phyloP scores from a whole-genome alignment of 2,113 vertebrate species.

The Semicossyphus pulcher region DNA sequence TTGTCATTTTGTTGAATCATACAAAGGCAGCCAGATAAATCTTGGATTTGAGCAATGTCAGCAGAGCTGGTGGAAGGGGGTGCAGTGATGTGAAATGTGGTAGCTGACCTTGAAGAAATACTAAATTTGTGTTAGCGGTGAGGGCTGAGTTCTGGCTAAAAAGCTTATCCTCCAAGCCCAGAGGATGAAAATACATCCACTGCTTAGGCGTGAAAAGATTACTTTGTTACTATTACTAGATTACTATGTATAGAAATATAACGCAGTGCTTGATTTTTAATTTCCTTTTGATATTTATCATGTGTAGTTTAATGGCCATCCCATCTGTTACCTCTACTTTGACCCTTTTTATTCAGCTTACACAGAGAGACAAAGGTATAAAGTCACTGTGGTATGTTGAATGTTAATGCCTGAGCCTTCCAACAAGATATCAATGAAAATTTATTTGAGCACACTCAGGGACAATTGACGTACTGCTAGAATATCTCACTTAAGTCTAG shows the following conservation, averaged over 20 bases:
- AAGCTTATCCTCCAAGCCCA: neutral
- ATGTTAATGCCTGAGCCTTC: conserved; percentile 22
- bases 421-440: conserved; percentile 52
- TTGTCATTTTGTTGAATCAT: conserved; percentile 62
- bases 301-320: neutral
- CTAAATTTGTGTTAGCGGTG: conserved; percentile 44
- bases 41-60: conserved; percentile 60
- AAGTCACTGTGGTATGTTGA: conserved; percentile 20
- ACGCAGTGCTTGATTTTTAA: neutral
- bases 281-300: conserved; percentile 15
- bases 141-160: conserved; percentile 36
- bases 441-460: conserved; percentile 62
- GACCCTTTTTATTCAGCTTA: conserved; percentile 21
- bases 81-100: conserved; percentile 49
- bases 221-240: too few relatives aligned
- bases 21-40: conserved; percentile 57
- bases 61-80: conserved; percentile 32
- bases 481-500: conserved; percentile 54
- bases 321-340: neutral
- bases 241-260: neutral
- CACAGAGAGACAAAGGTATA: neutral
- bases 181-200: conserved; percentile 16
- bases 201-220: neutral
- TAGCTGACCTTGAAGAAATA: conserved; percentile 66
- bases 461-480: conserved; percentile 57